A percentile compares a stretch with the other conserved stretches of the same genome.
These are phyloP conservation scores for Otolemur garnettii DNA, from an alignment of 2,113 vertebrate species.

Conservation along the genomic window DNA sequence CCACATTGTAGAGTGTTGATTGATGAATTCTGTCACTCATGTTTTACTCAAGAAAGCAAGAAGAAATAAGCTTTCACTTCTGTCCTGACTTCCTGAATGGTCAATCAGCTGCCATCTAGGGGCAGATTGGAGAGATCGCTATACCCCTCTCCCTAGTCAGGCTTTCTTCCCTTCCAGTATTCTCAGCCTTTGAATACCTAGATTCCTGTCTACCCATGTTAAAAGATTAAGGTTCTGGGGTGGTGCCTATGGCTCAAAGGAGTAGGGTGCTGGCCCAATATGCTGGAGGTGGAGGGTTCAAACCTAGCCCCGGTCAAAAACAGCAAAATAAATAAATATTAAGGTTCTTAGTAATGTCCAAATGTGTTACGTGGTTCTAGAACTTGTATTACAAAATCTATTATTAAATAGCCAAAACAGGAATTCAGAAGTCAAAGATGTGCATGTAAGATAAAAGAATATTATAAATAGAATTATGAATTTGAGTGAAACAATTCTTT, in stretches of 20 bases:
- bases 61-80: neutral
- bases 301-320: no score
- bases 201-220: neutral
- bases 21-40: neutral
- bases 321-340: no score
- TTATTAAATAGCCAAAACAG: neutral
- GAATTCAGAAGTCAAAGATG: neutral
- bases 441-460: neutral
- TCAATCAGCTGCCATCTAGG: neutral
- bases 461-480: neutral
- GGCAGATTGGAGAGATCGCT: neutral
- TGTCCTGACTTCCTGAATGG: neutral
- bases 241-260: no score
- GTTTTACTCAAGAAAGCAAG: neutral
- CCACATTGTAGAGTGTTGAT: neutral
- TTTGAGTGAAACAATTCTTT: neutral
- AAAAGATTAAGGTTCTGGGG: neutral
- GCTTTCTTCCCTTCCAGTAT: neutral
- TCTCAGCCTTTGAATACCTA: neutral
- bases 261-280: no score
- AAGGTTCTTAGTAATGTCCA: neutral
- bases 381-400: neutral
- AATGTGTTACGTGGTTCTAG: neutral
- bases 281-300: no score
- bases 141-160: accelerated